A percentile compares a stretch with the other conserved stretches of the same genome.
phyloP scores from a whole-genome alignment of 2,888 invertebrate genomes.

The Pyrrhia umbra region DNA sequence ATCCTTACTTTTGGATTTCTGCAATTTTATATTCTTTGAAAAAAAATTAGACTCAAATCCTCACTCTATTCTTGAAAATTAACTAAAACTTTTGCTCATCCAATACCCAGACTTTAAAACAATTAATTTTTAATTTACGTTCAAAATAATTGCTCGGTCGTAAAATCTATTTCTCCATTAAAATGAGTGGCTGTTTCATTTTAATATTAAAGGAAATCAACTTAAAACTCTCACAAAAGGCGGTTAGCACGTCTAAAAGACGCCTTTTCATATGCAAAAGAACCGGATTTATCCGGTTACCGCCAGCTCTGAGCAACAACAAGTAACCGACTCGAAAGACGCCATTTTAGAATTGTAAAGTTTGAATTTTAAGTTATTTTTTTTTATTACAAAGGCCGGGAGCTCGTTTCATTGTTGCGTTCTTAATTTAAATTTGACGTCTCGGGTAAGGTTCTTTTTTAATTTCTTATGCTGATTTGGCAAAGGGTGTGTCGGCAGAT shows the following conservation, averaged over 20 bases:
- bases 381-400: slow-evolving; percentile 39
- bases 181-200: slow-evolving; percentile 50
- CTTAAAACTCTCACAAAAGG: slow-evolving; percentile 53
- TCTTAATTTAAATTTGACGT: slow-evolving; percentile 46
- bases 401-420: slow-evolving; percentile 48
- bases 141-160: slow-evolving; percentile 26
- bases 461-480: slow-evolving; percentile 32
- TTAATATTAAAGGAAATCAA: slow-evolving; percentile 58
- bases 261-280: slow-evolving; percentile 65
- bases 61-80: neutral
- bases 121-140: slow-evolving; percentile 17
- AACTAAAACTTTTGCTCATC: neutral
- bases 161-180: slow-evolving; percentile 44
- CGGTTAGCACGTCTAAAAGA: slow-evolving; percentile 56
- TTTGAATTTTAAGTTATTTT: slow-evolving; percentile 44
- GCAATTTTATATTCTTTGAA: neutral
- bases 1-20: too few relatives aligned
- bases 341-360: slow-evolving; percentile 58
- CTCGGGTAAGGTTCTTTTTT: slow-evolving; percentile 11
- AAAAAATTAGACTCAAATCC: neutral
- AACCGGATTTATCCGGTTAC: slow-evolving; percentile 62
- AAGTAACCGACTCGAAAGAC: slow-evolving; percentile 50
- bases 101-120: neutral
- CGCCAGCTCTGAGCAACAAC: slow-evolving; percentile 54
- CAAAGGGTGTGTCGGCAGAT: slow-evolving; percentile 2